Conservation (phyloP, 2,113 vertebrate genomes). For the Entosphenus tridentatus region DNA sequence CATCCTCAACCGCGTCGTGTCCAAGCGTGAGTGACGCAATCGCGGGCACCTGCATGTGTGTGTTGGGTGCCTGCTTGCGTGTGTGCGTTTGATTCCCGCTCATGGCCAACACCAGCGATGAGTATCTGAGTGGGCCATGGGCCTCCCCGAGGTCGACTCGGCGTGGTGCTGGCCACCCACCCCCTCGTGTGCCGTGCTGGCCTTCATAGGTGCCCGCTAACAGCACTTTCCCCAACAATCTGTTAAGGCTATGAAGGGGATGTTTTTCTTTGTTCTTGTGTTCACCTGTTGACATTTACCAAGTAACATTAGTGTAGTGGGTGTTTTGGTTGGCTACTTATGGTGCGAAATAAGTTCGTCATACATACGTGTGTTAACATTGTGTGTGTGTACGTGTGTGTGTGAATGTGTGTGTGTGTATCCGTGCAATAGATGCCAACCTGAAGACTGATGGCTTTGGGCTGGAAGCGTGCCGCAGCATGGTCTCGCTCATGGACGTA, state of each 20-base stretch:
- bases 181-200: too few relatives aligned
- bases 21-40: conserved; percentile 24
- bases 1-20: conserved; percentile 31
- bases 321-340: neutral
- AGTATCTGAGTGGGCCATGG: too few relatives aligned
- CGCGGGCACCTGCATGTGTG: conserved; percentile 6
- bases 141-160: too few relatives aligned
- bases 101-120: too few relatives aligned
- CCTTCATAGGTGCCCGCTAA: too few relatives aligned
- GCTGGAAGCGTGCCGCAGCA: neutral
- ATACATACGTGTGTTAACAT: neutral
- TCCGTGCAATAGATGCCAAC: neutral
- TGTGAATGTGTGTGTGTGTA: neutral
- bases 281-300: neutral
- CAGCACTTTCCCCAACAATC: too few relatives aligned
- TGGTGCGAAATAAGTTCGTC: too few relatives aligned
- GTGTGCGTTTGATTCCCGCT: too few relatives aligned
- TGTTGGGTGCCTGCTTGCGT: neutral
- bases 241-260: too few relatives aligned
- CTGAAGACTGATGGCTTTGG: neutral
- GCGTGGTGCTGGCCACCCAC: too few relatives aligned
- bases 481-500: neutral
- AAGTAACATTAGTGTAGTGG: neutral
- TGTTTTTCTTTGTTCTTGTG: neutral
- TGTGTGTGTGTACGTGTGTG: neutral